Conservation (phyloP, 2,797 vertebrate species). For the Argya squamiceps region DNA sequence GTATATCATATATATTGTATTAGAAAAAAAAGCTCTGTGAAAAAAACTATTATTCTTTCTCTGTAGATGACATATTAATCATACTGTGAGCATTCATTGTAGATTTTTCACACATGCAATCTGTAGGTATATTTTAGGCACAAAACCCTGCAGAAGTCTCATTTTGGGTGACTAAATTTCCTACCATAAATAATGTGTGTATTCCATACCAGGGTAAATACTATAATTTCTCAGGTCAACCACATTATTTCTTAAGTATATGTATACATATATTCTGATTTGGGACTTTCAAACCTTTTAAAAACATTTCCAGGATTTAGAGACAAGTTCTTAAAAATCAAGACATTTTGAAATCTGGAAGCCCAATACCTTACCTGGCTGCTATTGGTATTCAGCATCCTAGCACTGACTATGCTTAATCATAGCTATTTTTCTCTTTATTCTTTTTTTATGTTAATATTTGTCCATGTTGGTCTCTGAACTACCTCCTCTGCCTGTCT, state of each 20-base stretch:
- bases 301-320: not conserved
- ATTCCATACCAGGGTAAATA: not conserved
- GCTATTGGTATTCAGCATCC: not conserved
- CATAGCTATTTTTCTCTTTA: not conserved
- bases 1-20: not conserved
- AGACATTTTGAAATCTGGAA: not conserved
- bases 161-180: not conserved
- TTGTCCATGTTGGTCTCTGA: not conserved
- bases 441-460: not conserved
- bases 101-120: not conserved
- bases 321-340: not conserved
- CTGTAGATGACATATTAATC: not conserved
- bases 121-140: not conserved
- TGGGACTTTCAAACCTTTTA: not conserved
- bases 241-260: not conserved
- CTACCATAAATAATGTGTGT: not conserved
- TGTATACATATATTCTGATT: not conserved
- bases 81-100: not conserved
- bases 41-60: not conserved
- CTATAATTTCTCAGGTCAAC: not conserved
- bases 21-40: not conserved
- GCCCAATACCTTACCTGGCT: not conserved
- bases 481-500: not conserved
- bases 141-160: not conserved
- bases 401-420: not conserved